Evolutionary conservation across 1,140 invertebrate genomes (phyloP), one percentile per base, ranked within the genome.

Genomic region (Drosophila nigromelanica): DNA sequence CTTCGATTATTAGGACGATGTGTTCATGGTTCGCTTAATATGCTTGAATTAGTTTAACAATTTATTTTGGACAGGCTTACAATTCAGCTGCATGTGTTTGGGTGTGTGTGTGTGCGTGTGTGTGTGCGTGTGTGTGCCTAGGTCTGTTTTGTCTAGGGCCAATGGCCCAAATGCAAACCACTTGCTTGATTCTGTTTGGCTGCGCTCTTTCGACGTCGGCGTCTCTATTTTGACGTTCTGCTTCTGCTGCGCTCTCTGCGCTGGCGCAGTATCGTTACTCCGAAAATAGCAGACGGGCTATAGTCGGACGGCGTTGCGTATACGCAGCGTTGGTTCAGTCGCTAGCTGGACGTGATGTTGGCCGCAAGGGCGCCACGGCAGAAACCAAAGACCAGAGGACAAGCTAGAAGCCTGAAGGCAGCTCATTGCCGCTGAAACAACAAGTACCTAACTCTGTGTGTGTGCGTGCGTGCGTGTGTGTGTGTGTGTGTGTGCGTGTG

Each of bases 301-400:
- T n/a, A 45, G 63, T 67, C 60, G 56, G 51, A 74, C 61, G 54
- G 45, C 78, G 58, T 82, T 82, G 82, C 82, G 82, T 87, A 87
- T 87, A 87, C 82, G 82, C 82, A 89, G 63, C 51, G 72, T 82
- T 67, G 70, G 56, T 69, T 86, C 77, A 85, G 82, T 87, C 82
- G 78, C 73, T 82, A 87, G 83, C 82, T 87, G 82, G 78, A 87
- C 82, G 83, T 87, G 82, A 75, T 87, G 82, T 87, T 87, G 82
- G 82, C 82, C 82, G 79, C 83, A 87, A 87, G 83, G 76, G 75
- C 82, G 80, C 68, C 79, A 76, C 82, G 82, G 82, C 75, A 78
- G 30, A 64, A 68, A 66, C 70, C 45, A 33, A 33, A 43, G 21
- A 73, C 45, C 67, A 62, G 51, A 62, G 60, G 42, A 56, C 27